A percentile compares a stretch with the other conserved stretches of the same genome.
Conservation (phyloP, 2,888 invertebrate species). For the Andrena praecox region DNA sequence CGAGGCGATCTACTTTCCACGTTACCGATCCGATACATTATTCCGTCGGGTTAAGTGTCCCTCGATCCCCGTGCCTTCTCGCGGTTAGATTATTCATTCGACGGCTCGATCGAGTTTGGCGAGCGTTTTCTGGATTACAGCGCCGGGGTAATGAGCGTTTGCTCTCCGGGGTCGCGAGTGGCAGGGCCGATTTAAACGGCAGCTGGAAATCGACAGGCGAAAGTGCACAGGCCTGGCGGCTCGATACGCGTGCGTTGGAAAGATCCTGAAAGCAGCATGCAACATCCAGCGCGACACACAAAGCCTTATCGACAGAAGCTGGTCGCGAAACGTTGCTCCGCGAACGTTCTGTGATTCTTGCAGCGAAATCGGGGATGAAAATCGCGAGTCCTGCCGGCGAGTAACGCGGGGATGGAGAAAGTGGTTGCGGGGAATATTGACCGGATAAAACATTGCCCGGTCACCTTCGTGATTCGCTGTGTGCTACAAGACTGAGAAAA, state of each 20-base stretch:
- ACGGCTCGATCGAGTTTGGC: background rate
- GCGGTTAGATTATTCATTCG: background rate
- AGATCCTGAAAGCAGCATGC: background rate
- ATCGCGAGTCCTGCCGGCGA: background rate
- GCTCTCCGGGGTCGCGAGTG: background rate
- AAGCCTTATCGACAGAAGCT: conserved; percentile 6
- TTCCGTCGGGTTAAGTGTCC: background rate
- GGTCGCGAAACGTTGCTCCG: background rate
- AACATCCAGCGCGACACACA: background rate
- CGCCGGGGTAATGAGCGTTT: background rate
- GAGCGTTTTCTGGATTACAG: background rate
- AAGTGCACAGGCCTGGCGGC: background rate
- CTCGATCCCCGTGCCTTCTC: background rate
- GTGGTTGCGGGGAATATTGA: background rate
- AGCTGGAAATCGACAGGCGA: background rate
- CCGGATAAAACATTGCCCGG: background rate
- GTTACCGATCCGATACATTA: background rate
- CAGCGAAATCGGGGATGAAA: background rate
- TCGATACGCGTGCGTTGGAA: background rate
- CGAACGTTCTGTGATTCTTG: background rate
- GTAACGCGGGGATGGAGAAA: background rate
- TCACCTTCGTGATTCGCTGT: background rate
- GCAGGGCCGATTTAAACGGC: background rate
- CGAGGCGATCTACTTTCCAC: background rate
- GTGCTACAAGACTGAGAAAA: background rate